Base-by-base conservation (phyloP, 1,140 invertebrate species). In the Homarus americanus region DNA sequence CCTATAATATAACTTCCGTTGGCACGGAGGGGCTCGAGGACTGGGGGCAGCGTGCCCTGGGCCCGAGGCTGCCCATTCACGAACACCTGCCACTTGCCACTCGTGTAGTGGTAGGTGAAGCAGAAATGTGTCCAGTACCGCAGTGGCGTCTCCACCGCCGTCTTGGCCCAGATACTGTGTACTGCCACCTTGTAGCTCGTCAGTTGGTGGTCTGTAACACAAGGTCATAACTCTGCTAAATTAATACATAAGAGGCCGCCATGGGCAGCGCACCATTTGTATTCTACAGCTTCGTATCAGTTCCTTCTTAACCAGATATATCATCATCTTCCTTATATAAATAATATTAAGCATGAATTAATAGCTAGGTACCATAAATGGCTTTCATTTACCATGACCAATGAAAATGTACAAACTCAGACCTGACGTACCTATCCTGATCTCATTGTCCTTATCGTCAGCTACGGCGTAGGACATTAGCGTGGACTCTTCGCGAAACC, bases 101-200 rank as follows among this genome's bases (percentile, higher is more conserved):
- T 38, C 0, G 5, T 15, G 79, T 82, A 32, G 28, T 40, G 32
- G 76, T 69, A 91, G 40, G 91, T 86, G 53, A 91, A 80, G 84
- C 91, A 91, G 36, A 72, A 91, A 69, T 91, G 91, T 41, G 83
- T 66, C 91, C 91, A 91, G 28, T 49, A 40, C 32, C 78, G 44
- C 34, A 91, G 66, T 32, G 91, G 91, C 36, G 91, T 87, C 12
- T 24, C 28, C 34, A 91, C 32, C 9, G n/a, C 28, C 10, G 84
- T 72, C 34, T 53, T 58, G n/a, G 85, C 91, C 84, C 84, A 91
- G 5, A 34, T 79, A 38, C 75, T 82, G 24, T 63, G 84, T 5
- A 91, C n/a, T 10, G 84, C 63, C 36, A 87, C 91, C 38, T 91
- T 87, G 75, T 87, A 87, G 28, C 66, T 58, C 12, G 73, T 36